Evolutionary conservation across 2,113 vertebrate genomes (phyloP).

Genomic region (Todiramphus chloris): DNA sequence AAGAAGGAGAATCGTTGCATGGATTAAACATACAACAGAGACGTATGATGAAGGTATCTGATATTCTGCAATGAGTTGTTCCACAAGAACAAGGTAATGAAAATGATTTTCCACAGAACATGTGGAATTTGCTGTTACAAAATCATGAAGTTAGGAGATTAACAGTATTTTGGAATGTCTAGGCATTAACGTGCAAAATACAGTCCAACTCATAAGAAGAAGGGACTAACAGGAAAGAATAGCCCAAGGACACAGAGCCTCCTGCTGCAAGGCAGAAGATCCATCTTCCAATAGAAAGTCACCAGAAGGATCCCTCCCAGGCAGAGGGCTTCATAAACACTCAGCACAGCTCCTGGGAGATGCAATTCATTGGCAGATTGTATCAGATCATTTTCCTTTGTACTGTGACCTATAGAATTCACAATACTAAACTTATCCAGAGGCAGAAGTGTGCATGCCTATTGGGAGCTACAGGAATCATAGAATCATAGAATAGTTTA

Average conservation of each 20-base stretch:
- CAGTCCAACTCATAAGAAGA: not conserved
- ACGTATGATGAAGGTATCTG: not conserved
- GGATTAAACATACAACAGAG: not conserved
- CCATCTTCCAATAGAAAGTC: not conserved
- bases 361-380: not conserved
- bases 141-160: not conserved
- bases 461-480: not conserved
- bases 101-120: not conserved
- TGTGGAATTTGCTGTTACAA: not conserved
- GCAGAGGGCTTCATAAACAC: not conserved
- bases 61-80: not conserved
- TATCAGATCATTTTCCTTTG: not conserved
- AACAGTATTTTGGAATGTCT: not conserved
- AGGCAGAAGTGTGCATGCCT: not conserved
- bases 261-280: not conserved
- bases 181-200: not conserved
- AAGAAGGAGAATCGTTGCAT: not conserved
- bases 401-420: not conserved
- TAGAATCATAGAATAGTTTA: no score
- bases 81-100: not conserved
- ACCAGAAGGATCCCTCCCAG: not conserved
- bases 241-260: not conserved
- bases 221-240: not conserved
- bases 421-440: not conserved
- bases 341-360: not conserved